phyloP scores from a whole-genome alignment of 2,113 vertebrate genomes.

The Thunnus thynnus region DNA sequence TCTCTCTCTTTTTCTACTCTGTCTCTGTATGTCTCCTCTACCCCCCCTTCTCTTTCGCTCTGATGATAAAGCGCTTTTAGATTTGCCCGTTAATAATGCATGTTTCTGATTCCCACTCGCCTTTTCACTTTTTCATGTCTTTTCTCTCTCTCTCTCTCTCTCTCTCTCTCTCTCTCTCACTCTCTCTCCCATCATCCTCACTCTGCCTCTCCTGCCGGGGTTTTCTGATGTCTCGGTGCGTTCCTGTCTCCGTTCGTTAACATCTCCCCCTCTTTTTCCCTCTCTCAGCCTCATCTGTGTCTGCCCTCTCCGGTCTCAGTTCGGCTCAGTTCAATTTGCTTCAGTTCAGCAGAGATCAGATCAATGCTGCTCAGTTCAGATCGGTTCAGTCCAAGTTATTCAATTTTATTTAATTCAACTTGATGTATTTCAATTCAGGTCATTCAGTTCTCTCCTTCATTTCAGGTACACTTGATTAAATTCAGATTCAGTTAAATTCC shows the following conservation, averaged over 20 bases:
- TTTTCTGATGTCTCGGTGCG: constrained; percentile 38
- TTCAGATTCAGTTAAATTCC: neutral
- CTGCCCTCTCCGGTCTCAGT: constrained; percentile 31
- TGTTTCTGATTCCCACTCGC: constrained; percentile 55
- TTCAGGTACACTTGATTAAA: neutral
- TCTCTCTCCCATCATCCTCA: constrained; percentile 24
- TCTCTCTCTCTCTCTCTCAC: neutral
- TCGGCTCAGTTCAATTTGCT: constrained; percentile 14
- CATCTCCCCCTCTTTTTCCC: constrained; percentile 3
- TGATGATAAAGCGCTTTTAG: constrained; percentile 79
- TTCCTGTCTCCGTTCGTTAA: constrained; percentile 61
- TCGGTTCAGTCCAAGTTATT: neutral
- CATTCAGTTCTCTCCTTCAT: neutral
- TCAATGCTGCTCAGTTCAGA: constrained; percentile 31
- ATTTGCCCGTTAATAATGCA: constrained; percentile 75
- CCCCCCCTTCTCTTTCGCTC: neutral
- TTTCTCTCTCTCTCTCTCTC: constrained; percentile 9
- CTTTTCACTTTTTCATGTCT: constrained; percentile 48
- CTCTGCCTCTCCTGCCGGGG: constrained; percentile 24
- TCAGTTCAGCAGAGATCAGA: constrained; percentile 41
- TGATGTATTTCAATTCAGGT: neutral
- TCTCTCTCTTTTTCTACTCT: neutral
- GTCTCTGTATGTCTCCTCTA: constrained; percentile 15
- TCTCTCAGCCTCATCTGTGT: constrained; percentile 10
- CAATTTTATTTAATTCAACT: constrained; percentile 10